Conservation (phyloP, 2,888 invertebrate genomes). For the Hermaeophaga mercurialis region DNA sequence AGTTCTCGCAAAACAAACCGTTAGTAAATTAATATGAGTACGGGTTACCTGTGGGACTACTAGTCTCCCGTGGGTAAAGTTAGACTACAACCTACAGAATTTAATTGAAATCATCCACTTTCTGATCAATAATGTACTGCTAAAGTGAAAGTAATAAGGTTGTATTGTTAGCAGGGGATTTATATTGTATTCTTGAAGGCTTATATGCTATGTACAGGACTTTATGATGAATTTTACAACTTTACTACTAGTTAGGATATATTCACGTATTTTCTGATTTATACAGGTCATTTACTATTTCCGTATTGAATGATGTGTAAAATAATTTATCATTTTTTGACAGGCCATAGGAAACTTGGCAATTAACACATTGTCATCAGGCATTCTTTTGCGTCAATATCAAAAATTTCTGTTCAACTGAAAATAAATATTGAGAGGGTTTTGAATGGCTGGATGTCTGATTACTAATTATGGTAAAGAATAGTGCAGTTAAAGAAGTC, state of each 20-base stretch:
- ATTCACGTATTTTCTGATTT: no score
- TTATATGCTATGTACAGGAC: neutral
- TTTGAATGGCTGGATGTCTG: no score
- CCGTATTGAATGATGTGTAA: no score
- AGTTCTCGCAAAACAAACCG: conserved; percentile 20
- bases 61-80: conserved; percentile 25
- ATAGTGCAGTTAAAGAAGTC: no score
- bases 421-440: no score
- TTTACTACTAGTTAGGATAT: conserved; percentile 7
- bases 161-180: conserved; percentile 24
- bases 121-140: conserved; percentile 26
- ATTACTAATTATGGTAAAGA: no score
- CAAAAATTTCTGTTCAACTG: no score
- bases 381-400: no score
- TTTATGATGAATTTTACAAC: conserved; percentile 10
- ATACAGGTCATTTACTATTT: no score
- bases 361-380: no score
- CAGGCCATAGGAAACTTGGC: no score
- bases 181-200: conserved; percentile 16
- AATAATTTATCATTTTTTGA: no score
- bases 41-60: conserved; percentile 21
- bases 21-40: conserved; percentile 29
- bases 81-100: conserved; percentile 24
- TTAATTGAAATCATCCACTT: conserved; percentile 32
- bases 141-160: conserved; percentile 25